phyloP scores from a whole-genome alignment of 2,888 invertebrate genomes.

The Acleris emargana region DNA sequence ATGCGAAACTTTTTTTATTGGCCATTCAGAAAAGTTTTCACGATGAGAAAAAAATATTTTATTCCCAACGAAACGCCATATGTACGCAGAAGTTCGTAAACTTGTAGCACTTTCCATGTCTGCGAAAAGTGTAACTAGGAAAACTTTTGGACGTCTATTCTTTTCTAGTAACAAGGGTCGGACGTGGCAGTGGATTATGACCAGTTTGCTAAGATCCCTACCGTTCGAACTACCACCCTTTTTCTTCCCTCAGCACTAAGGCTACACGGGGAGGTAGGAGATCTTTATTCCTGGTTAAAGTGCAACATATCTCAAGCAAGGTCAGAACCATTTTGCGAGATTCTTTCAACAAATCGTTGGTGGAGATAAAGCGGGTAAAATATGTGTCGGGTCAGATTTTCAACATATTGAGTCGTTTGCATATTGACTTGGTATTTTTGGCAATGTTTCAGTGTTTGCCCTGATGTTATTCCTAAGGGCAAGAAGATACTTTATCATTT shows the following conservation, averaged over 20 bases:
- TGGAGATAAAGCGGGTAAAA: conserved; percentile 33
- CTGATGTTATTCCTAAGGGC: not conserved
- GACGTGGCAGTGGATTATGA: conserved; percentile 33
- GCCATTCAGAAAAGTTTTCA: conserved; percentile 31
- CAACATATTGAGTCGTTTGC: conserved; percentile 35
- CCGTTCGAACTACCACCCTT: not conserved
- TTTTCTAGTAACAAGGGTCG: conserved; percentile 33
- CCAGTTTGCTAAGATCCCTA: conserved; percentile 11
- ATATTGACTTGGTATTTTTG: conserved; percentile 29
- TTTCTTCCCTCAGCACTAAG: not conserved
- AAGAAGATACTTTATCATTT: conserved; percentile 8
- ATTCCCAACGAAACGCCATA: conserved; percentile 35
- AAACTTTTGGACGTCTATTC: conserved; percentile 35
- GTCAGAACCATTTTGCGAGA: conserved; percentile 35
- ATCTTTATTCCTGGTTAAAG: conserved; percentile 16
- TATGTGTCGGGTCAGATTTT: conserved; percentile 36
- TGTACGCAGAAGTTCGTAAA: conserved; percentile 33
- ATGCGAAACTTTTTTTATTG: conserved; percentile 36
- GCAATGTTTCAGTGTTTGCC: conserved; percentile 29
- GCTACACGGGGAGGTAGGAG: conserved; percentile 10
- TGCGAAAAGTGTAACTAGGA: conserved; percentile 32
- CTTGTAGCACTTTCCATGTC: conserved; percentile 33
- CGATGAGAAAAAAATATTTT: conserved; percentile 35
- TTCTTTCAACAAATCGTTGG: conserved; percentile 36
- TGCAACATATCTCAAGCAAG: conserved; percentile 35